Base-by-base conservation (phyloP, 2,797 vertebrate genomes). In the Apogon hyalosoma region DNA sequence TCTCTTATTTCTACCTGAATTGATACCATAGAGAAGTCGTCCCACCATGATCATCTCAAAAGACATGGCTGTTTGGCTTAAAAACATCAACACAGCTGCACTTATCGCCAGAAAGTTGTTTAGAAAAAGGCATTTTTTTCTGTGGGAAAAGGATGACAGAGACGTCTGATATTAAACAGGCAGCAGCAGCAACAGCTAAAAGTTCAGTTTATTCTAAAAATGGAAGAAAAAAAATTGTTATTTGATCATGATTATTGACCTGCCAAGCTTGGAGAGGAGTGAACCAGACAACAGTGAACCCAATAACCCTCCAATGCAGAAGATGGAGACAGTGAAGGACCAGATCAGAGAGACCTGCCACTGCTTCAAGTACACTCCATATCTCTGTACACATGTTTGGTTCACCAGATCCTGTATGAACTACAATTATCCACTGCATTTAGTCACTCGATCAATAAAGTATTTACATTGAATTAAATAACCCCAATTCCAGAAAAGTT, bases 321-420 rank as follows among this genome's bases (percentile, higher is more conserved):
- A 94, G 59, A 91, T 63, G 2, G 93, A 95, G 14, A 94, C 61
- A 0, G 73, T 90, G 84, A 93, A 92, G 63, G 94, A 93, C 92
- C 93, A 95, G 77, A 93, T 92, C 41, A 93, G 80, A 14, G 85
- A 88, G n/a, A 93, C 4, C 63, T 92, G 77, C 90, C 89, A 87
- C n/a, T 57, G 39, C 49, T 90, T 79, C 61, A 93, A 36, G 46
- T 58, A 45, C 12, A 80, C 7, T 4, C 48, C 28, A 16, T 94
- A 93, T 31, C 91, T 88, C 43, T 88, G 40, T 40, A 63, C 14
- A 38, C 92, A 93, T 1, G 91, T 93, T 52, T 47, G 42, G 79
- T 94, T 94, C 75, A 94, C 83, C 77, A 94, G 79, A 45, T 87
- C 77, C 77, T 92, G 91, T 71, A 94, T 91, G 54, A 90, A 93